Conservation (phyloP, 2,888 invertebrate species). For the Ctenicera cuprea region DNA sequence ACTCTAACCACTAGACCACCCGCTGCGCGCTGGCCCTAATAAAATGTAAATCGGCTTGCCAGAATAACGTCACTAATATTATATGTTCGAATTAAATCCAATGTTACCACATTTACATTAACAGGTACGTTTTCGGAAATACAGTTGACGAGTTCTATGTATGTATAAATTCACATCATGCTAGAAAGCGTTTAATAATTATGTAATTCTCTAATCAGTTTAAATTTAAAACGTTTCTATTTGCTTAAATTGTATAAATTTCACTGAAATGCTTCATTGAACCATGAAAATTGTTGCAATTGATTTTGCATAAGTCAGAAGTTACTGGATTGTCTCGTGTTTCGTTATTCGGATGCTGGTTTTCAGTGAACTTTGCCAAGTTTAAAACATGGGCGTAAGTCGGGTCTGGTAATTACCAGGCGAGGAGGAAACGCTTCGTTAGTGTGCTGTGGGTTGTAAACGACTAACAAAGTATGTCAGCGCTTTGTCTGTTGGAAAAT, state of each 20-base stretch:
- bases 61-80: too few relatives aligned
- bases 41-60: too few relatives aligned
- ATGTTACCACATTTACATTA: too few relatives aligned
- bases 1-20: too few relatives aligned
- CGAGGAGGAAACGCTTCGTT: constrained; percentile 56
- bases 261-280: not conserved
- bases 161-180: too few relatives aligned
- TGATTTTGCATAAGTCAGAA: constrained; percentile 8
- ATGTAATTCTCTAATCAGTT: too few relatives aligned
- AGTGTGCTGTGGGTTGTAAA: constrained; percentile 53
- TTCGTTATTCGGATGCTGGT: constrained; percentile 16
- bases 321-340: constrained; percentile 19
- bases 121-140: too few relatives aligned
- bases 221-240: too few relatives aligned
- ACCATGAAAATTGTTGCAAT: not conserved
- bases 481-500: constrained; percentile 33
- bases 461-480: constrained; percentile 34
- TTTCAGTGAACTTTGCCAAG: constrained; percentile 6
- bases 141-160: too few relatives aligned
- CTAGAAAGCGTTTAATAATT: too few relatives aligned
- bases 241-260: not conserved
- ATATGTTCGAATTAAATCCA: too few relatives aligned
- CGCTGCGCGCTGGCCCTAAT: too few relatives aligned
- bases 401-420: constrained; percentile 54
- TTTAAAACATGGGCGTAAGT: constrained; percentile 27